Base-by-base conservation (phyloP, 2,888 invertebrate genomes). In the Zelleria hepariella region DNA sequence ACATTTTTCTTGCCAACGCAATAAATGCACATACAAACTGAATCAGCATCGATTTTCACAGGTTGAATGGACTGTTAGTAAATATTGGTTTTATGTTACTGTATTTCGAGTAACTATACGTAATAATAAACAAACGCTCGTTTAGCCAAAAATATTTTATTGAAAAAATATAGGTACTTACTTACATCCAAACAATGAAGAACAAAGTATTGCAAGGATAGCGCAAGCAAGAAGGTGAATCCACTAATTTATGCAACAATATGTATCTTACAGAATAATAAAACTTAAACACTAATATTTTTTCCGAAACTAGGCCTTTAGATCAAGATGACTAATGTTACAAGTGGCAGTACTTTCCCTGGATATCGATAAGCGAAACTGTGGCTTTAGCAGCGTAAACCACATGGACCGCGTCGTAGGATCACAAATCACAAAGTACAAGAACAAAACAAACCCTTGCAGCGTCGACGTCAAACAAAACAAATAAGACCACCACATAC, bases 391-490 rank as follows among this genome's bases (percentile, higher is more conserved):
- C 59, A 86, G 70, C 3, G 80, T 75, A 23, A 81, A 72, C 91
- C 91, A 91, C 65, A 91, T 73, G 53, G 80, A 84, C 57, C 91
- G 79, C 6, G 91, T 90, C 10, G 75, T 73, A 0, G 89, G 87
- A 72, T 92, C 91, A 58, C 91, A 82, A 20, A 91, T 69, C 6
- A 92, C 82, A 70, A 92, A 92, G 72, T 91, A 92, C 20, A 92
- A 69, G 66, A 92, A 92, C 15, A 92, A 75, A 7, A 92, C 90
- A 69, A 92, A 91, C 0, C 92, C 92, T 68, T 92, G 92, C 21
- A 91, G 64, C 0, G 92, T 91, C 5, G 92, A 90, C 0, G 91
- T 91, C n/a, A 92, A 69, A 68, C 92, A 92, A 67, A 92, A 92
- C 0, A 92, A 75, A 69, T 92, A 92, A 0, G 91, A 91, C 78